Evolutionary conservation across 2,888 invertebrate species (phyloP).

Genomic region (Cantharis lateralis): DNA sequence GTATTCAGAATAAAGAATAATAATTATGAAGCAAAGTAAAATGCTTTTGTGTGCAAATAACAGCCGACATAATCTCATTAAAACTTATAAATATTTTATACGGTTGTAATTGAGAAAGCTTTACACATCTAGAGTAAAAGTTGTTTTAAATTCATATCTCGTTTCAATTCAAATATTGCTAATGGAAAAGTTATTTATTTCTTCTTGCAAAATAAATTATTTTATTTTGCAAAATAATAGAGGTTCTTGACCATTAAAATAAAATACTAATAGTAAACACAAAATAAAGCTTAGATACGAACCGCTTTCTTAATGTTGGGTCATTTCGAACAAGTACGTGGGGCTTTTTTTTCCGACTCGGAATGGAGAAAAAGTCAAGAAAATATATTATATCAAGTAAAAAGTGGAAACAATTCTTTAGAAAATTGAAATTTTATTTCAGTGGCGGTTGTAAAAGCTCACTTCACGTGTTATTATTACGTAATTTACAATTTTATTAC

Average conservation of each 20-base stretch:
- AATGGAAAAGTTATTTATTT: constrained; percentile 19
- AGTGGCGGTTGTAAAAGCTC: constrained; percentile 30
- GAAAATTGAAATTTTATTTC: constrained; percentile 37
- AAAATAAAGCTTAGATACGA: neutral
- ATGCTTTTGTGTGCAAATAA: neutral
- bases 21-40: neutral
- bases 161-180: constrained; percentile 20
- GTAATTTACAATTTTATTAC: constrained; percentile 16
- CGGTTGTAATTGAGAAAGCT: neutral
- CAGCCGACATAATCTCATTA: neutral
- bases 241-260: neutral
- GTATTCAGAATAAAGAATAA: neutral
- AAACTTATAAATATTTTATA: neutral
- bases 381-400: constrained; percentile 30
- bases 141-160: constrained; percentile 24
- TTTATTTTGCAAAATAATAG: neutral
- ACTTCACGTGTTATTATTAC: constrained; percentile 37
- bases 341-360: neutral
- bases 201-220: neutral
- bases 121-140: constrained; percentile 3
- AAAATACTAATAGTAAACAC: neutral
- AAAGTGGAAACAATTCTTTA: constrained; percentile 35
- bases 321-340: neutral
- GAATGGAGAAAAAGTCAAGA: constrained; percentile 23
- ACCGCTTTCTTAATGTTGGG: neutral